Evolutionary conservation across 92 coral and sea anemone species (phyloP).

Genomic region (Zoanthus gigantus): DNA sequence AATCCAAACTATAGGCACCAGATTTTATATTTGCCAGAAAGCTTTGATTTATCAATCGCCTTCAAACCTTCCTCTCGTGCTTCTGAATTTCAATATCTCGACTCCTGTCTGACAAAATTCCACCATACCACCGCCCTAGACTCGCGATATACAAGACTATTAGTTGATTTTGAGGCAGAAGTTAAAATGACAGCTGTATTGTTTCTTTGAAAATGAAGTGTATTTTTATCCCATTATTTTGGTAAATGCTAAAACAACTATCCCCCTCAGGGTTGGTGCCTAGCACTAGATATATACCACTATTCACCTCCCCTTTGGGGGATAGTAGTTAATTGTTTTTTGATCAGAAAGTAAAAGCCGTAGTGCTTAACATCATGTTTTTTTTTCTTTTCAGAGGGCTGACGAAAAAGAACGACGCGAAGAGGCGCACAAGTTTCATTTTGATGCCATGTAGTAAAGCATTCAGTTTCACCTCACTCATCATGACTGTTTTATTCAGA

Average conservation of each 20-base stretch:
- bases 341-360: too few species aligned
- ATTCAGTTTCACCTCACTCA: too few species aligned
- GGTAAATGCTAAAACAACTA: too few species aligned
- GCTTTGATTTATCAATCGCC: not conserved
- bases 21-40: not conserved
- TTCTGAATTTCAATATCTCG: not conserved
- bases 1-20: not conserved
- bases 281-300: too few species aligned
- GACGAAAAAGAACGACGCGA: slow-evolving; percentile 93
- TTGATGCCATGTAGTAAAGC: slow-evolving; percentile 89
- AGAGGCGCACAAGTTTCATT: slow-evolving; percentile 98
- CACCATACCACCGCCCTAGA: not conserved
- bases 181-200: too few species aligned
- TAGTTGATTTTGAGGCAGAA: too few species aligned
- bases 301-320: too few species aligned
- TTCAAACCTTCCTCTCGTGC: not conserved
- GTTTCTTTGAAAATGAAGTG: too few species aligned
- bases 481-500: too few species aligned
- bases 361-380: not conserved
- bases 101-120: not conserved
- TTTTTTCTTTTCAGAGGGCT: slow-evolving; percentile 75
- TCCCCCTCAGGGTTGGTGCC: too few species aligned
- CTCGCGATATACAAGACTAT: not conserved
- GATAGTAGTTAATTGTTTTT: too few species aligned
- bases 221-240: too few species aligned